Base-by-base conservation (phyloP, 2,797 vertebrate genomes). In the Arrhamphus sclerolepis region DNA sequence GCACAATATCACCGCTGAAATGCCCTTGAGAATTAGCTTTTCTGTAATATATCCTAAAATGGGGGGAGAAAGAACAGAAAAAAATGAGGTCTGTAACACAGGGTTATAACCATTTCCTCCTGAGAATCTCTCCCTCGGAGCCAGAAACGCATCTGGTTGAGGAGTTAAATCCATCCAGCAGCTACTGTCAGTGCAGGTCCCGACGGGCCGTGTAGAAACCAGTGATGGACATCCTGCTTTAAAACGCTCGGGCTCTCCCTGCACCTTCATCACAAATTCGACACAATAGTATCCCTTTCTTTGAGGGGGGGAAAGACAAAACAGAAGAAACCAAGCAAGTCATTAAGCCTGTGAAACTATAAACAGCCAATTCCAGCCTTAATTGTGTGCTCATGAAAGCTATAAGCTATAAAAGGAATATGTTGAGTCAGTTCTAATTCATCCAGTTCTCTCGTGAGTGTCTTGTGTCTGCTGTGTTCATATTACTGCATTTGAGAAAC, bases 101-200 rank as follows among this genome's bases (percentile, higher is more conserved):
- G 44, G 51, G 70, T 70, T 76, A 66, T 67, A 76, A 31, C 39
- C 18, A 39, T 59, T 20, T 54, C 44, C 86, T 74, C 46, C 39
- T 62, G 70, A 79, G 69, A 54, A 56, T 71, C 65, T 56, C 44
- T 72, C 81, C 70, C 70, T 72, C 61, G 44, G 83, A 85, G 87
- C 80, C 66, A 67, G 24, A 24, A 53, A 78, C 77, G 78, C 76
- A 88, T 85, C 79, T 87, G 78, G 70, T 78, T 40, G 60, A 78
- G 52, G 56, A 81, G 64, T 63, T 80, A 71, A 86, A 84, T 86
- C 78, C 81, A 80, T 84, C 81, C 75, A 71, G 66, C 70, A 80
- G 86, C 72, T 76, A 65, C 69, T 62, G 72, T 72, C 64, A 67
- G 64, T 29, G 41, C 62, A 60, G 57, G 70, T 80, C 83, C 80